These are phyloP conservation scores for Eurytoma adleriae DNA, from an alignment of 2,888 invertebrate genomes.

Conservation along the genomic window DNA sequence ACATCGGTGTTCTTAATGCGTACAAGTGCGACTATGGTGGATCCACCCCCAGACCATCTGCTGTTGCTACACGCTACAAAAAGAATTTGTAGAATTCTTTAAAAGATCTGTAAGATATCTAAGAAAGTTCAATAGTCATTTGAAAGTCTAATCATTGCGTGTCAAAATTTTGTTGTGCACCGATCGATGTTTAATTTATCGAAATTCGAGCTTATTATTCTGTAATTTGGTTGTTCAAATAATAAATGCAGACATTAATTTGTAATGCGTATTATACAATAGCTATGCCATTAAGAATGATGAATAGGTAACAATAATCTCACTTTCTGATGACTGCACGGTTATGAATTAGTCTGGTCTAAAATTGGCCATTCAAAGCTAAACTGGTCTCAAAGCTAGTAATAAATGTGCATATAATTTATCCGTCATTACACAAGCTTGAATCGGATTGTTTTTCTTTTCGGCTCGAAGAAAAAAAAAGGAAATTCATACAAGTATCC, in stretches of 20 bases:
- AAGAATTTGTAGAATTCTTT: too few relatives aligned
- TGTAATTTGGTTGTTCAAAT: too few relatives aligned
- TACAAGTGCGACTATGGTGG: neutral
- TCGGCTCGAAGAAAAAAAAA: neutral
- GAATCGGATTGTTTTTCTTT: constrained; percentile 4
- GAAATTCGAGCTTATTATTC: too few relatives aligned
- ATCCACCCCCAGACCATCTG: neutral
- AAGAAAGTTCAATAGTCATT: too few relatives aligned
- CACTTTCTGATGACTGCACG: neutral
- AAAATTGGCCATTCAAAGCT: constrained; percentile 22
- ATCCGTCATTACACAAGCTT: neutral
- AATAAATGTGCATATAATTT: constrained; percentile 23
- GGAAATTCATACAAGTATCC: neutral
- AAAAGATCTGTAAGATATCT: too few relatives aligned
- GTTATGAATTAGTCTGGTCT: constrained; percentile 22
- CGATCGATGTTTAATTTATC: too few relatives aligned
- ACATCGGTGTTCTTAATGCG: constrained; percentile 41
- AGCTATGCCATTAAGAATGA: constrained; percentile 19
- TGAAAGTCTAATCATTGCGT: too few relatives aligned
- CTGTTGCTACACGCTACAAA: too few relatives aligned
- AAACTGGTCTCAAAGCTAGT: constrained; percentile 33
- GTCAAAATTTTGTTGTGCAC: too few relatives aligned
- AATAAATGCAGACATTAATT: too few relatives aligned
- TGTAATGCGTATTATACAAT: constrained; percentile 1
- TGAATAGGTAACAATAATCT: constrained; percentile 31